These are phyloP conservation scores for Acanthurus leucopareius DNA, from an alignment of 2,797 vertebrate species.

Conservation along the genomic window DNA sequence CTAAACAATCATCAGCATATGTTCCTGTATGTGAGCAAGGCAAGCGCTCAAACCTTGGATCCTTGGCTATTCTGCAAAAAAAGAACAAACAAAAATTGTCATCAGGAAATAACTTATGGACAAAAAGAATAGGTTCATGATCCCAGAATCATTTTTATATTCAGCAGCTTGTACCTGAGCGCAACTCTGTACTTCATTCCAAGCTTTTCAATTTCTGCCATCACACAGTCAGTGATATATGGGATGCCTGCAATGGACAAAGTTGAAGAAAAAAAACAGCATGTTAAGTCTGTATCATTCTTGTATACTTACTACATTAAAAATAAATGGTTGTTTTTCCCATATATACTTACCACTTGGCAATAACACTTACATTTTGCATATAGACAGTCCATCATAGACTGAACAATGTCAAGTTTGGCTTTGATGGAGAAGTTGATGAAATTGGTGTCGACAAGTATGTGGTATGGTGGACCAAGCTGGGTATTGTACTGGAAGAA, in stretches of 20 bases:
- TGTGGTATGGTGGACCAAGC: constrained; percentile 95
- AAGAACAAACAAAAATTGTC: constrained; percentile 1
- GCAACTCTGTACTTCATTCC: constrained; percentile 98
- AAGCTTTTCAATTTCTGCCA: constrained; percentile 99
- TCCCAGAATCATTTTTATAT: background rate
- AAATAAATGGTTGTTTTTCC: background rate
- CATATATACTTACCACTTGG: background rate
- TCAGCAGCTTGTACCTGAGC: constrained; percentile 85
- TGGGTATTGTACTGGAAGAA: constrained; percentile 99
- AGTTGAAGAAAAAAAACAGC: background rate
- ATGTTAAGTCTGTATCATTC: background rate
- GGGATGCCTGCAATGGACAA: constrained; percentile 91
- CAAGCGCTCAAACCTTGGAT: constrained; percentile 95
- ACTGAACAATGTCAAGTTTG: constrained; percentile 97
- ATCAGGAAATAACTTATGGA: background rate
- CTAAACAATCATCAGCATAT: constrained; percentile 98
- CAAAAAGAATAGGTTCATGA: background rate
- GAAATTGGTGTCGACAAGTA: constrained; percentile 98
- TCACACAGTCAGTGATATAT: constrained; percentile 98
- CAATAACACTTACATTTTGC: constrained; percentile 92
- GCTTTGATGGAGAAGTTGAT: constrained; percentile 99
- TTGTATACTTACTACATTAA: background rate
- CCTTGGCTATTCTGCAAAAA: constrained; percentile 93
- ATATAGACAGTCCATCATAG: constrained; percentile 99
- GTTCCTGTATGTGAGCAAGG: constrained; percentile 96